A percentile compares a stretch with the other conserved stretches of the same genome.
These are phyloP conservation scores for Drosophila macrothrix DNA, from an alignment of 2,888 invertebrate genomes.

Conservation along the genomic window DNA sequence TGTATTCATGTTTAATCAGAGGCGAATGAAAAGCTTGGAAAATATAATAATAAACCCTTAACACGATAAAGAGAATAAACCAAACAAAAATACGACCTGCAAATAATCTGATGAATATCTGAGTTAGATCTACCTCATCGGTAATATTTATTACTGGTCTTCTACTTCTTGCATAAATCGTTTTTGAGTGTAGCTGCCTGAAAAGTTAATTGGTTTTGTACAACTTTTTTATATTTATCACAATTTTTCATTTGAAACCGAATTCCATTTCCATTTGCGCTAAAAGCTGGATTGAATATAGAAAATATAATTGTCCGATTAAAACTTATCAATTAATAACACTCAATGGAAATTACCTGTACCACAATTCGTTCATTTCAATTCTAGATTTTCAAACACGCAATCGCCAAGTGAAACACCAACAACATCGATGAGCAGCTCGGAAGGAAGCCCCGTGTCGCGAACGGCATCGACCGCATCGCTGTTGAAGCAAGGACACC, in stretches of 20 bases:
- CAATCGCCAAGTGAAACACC: slow-evolving; percentile 1
- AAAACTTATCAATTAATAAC: neutral
- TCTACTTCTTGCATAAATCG: neutral
- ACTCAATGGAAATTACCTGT: neutral
- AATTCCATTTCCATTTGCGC: neutral
- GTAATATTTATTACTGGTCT: neutral
- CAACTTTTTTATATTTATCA: too few species aligned
- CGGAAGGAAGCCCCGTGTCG: slow-evolving; percentile 28
- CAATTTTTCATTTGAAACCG: neutral
- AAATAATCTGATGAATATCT: slow-evolving; percentile 24
- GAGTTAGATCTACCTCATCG: neutral
- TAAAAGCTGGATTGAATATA: neutral
- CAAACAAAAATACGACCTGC: slow-evolving; percentile 9
- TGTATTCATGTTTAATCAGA: slow-evolving; percentile 68
- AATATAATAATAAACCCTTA: slow-evolving; percentile 44
- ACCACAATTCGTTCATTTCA: too few species aligned
- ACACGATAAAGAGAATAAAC: slow-evolving; percentile 14
- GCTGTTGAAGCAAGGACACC: slow-evolving; percentile 43
- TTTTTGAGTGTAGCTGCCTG: too few species aligned
- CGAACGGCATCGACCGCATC: slow-evolving; percentile 64
- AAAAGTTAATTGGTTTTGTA: neutral
- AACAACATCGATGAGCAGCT: slow-evolving; percentile 16
- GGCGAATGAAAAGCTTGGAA: slow-evolving; percentile 26
- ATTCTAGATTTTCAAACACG: neutral
- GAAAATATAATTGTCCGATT: neutral